Conservation (phyloP, 2,797 vertebrate species). For the Numenius phaeopus region DNA sequence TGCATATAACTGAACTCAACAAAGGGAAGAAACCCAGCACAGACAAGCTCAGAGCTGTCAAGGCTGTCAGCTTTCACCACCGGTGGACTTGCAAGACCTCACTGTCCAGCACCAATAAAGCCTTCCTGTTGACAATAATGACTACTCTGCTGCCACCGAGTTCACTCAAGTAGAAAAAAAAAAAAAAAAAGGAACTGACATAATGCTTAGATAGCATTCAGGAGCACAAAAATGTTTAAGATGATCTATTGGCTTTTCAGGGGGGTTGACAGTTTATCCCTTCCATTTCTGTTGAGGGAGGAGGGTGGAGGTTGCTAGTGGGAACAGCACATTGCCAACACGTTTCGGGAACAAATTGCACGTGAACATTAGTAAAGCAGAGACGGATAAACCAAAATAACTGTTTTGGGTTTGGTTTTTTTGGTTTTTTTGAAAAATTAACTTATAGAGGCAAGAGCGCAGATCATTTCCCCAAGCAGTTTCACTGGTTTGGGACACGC, state of each 20-base stretch:
- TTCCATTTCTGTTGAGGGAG: neutral
- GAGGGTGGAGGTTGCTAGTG: neutral
- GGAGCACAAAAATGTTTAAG: conserved; percentile 26
- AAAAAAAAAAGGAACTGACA: conserved; percentile 26
- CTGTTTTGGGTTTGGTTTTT: neutral
- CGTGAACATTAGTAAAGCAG: neutral
- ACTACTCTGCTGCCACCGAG: conserved; percentile 3
- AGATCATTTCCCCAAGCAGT: neutral
- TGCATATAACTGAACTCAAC: neutral
- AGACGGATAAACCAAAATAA: neutral
- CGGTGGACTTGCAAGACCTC: neutral
- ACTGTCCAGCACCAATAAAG: neutral
- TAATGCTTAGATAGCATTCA: conserved; percentile 19
- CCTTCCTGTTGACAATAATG: conserved; percentile 20
- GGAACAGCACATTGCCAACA: neutral
- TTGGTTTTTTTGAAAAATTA: neutral
- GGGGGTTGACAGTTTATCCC: conserved; percentile 5
- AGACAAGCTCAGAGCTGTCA: neutral
- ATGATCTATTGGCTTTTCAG: neutral
- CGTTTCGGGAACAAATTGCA: neutral
- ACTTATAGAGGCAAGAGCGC: neutral
- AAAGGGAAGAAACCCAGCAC: neutral
- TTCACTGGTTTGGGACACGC: neutral
- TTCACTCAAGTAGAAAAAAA: conserved; percentile 25
- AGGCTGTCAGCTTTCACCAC: neutral